phyloP scores from a whole-genome alignment of 2,888 invertebrate genomes.

The Noctuana brunneofusca region DNA sequence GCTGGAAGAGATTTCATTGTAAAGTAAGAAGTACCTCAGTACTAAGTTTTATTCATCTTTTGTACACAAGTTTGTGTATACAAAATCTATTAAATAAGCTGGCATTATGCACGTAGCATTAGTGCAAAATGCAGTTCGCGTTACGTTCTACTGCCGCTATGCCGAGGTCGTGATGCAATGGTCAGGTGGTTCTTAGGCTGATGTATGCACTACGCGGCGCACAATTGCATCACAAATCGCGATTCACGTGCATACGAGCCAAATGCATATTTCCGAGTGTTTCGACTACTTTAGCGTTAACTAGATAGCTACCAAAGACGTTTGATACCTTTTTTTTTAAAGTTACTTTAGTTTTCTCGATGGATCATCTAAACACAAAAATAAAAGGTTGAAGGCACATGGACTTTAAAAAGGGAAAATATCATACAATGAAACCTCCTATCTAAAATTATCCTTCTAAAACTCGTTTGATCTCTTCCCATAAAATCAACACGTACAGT shows the following conservation, averaged over 20 bases:
- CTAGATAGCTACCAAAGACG: neutral
- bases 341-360: neutral
- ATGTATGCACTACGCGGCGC: slow-evolving; percentile 55
- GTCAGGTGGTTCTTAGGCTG: slow-evolving; percentile 63
- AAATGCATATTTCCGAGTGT: slow-evolving; percentile 21
- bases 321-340: neutral
- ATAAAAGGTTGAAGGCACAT: no score
- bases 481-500: no score
- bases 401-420: no score
- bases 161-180: slow-evolving; percentile 61
- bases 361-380: no score
- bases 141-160: slow-evolving; percentile 69
- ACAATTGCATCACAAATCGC: slow-evolving; percentile 65
- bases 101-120: slow-evolving; percentile 25
- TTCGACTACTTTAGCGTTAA: slow-evolving; percentile 11
- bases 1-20: no score
- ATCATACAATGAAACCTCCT: no score
- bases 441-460: no score
- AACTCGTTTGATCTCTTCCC: no score
- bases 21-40: no score
- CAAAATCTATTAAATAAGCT: neutral
- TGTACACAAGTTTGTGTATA: neutral
- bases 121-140: slow-evolving; percentile 54
- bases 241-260: slow-evolving; percentile 61
- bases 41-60: neutral